Conservation (phyloP, 2,797 vertebrate species). For the Phoebastria nigripes region DNA sequence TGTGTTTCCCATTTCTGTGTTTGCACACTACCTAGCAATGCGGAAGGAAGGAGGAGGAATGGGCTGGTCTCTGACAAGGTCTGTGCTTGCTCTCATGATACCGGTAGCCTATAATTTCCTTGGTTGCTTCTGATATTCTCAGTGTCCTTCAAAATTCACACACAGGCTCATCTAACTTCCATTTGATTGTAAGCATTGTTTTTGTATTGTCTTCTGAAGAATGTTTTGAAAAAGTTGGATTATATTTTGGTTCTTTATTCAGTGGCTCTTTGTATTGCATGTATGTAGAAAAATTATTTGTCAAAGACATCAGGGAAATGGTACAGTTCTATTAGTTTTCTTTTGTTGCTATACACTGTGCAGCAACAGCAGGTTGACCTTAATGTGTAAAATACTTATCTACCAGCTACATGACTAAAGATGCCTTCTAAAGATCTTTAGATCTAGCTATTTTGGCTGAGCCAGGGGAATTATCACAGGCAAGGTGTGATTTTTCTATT, state of each 20-base stretch:
- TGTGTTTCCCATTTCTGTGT: not conserved
- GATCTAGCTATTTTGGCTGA: not conserved
- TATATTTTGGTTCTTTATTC: not conserved
- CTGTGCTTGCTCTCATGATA: too few species aligned
- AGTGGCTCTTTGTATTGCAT: not conserved
- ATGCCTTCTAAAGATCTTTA: accelerated
- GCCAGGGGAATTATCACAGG: not conserved
- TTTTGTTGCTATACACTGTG: not conserved
- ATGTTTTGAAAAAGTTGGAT: not conserved
- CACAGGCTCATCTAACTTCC: not conserved
- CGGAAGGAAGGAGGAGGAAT: not conserved
- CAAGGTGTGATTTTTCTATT: not conserved
- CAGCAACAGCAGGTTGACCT: not conserved
- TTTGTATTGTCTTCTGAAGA: not conserved
- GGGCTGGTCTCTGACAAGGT: not conserved
- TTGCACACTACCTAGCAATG: not conserved
- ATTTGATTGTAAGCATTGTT: too few species aligned
- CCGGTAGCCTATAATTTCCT: not conserved
- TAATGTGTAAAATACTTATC: not conserved
- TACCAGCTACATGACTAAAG: not conserved
- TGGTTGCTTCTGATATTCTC: not conserved
- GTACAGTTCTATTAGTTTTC: not conserved
- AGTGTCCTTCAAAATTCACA: not conserved
- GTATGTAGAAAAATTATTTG: not conserved
- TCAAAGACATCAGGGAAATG: not conserved